A percentile compares a stretch with the other conserved stretches of the same genome.
These are phyloP conservation scores for Aphidoletes aphidimyza DNA, from an alignment of 2,888 invertebrate species.

Conservation along the genomic window DNA sequence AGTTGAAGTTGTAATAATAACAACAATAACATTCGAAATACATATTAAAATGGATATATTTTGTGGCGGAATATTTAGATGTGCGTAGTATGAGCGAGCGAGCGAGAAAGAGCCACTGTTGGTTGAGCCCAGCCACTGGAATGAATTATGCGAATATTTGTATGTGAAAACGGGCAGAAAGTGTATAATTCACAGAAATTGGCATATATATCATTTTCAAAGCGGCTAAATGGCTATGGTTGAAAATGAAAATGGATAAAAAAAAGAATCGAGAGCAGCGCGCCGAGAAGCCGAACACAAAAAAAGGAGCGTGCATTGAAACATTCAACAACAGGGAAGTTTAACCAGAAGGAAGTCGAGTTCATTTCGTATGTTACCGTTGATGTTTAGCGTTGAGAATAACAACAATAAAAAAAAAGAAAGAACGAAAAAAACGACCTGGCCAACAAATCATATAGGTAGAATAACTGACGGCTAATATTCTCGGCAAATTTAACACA, in stretches of 20 bases:
- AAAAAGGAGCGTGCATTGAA: background rate
- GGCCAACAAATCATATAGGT: background rate
- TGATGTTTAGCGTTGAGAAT: background rate
- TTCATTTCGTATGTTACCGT: conserved; percentile 5
- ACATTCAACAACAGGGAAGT: background rate
- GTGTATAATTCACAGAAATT: conserved; percentile 74
- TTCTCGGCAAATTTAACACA: background rate
- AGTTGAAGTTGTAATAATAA: conserved; percentile 46
- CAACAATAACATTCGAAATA: conserved; percentile 48
- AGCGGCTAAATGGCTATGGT: conserved; percentile 65
- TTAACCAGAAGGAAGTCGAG: conserved; percentile 24
- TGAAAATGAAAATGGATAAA: conserved; percentile 24
- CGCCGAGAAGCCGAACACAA: background rate
- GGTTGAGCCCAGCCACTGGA: conserved; percentile 39
- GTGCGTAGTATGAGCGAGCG: background rate
- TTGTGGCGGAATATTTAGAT: conserved; percentile 35
- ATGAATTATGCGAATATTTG: conserved; percentile 39
- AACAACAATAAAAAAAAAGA: background rate
- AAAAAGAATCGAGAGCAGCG: background rate
- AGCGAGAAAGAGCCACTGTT: conserved; percentile 11
- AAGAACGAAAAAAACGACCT: background rate
- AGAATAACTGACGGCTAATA: background rate
- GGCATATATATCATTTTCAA: conserved; percentile 72
- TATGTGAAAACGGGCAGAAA: conserved; percentile 58
- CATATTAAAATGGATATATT: conserved; percentile 43